Evolutionary conservation across 2,113 vertebrate species (phyloP).

Genomic region (Nannobrachium achirus): DNA sequence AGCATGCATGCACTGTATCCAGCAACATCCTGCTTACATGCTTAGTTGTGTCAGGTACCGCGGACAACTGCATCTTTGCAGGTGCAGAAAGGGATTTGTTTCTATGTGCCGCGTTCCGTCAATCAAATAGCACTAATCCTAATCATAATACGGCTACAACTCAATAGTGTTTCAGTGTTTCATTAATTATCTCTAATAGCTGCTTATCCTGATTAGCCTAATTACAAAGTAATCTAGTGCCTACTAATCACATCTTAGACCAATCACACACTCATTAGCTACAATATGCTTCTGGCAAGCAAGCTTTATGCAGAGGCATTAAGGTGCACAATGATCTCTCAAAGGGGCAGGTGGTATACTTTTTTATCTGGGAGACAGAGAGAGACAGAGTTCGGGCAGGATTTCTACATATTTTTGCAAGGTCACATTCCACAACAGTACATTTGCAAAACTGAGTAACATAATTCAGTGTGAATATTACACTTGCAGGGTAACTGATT

Average conservation of each 20-base stretch:
- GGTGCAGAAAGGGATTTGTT: not conserved
- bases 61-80: not conserved
- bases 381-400: too few relatives aligned
- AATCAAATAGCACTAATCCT: conserved; percentile 1
- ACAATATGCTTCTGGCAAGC: not conserved
- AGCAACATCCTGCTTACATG: too few relatives aligned
- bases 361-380: not conserved
- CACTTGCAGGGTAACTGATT: too few relatives aligned
- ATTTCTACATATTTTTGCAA: too few relatives aligned
- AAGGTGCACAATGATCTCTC: not conserved
- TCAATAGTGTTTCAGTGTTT: not conserved
- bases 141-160: not conserved
- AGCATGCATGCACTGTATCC: too few relatives aligned
- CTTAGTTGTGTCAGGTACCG: not conserved
- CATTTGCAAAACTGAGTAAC: too few relatives aligned
- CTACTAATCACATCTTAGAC: not conserved
- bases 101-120: not conserved
- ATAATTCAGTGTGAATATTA: too few relatives aligned
- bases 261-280: conserved; percentile 1
- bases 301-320: not conserved
- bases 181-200: conserved; percentile 2
- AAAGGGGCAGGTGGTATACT: not conserved
- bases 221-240: not conserved
- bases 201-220: conserved; percentile 3
- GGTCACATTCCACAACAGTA: too few relatives aligned